A percentile compares a stretch with the other conserved stretches of the same genome.
Evolutionary conservation across 1,140 invertebrate species (phyloP).

Genomic region (Diachasmimorpha longicaudata): DNA sequence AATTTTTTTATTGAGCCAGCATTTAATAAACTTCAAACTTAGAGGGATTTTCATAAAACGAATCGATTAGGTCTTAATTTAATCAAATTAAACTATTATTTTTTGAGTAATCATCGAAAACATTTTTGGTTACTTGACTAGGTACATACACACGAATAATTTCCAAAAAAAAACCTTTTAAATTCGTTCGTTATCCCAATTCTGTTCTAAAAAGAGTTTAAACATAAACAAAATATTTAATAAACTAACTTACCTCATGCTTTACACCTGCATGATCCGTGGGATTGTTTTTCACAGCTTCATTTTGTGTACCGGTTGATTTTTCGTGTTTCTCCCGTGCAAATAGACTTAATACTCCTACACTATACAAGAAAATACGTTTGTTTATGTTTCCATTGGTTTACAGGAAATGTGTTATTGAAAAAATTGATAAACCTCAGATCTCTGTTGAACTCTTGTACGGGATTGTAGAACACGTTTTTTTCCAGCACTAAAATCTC

Average conservation of each 20-base stretch:
- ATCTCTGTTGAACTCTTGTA: slow-evolving; percentile 97
- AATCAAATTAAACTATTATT: no score
- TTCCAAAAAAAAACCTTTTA: no score
- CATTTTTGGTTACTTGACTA: no score
- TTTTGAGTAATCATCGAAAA: no score
- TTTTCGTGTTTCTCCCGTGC: slow-evolving; percentile 40
- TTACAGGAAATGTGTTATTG: slow-evolving; percentile 16
- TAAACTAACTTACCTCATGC: background rate
- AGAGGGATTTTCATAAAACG: no score
- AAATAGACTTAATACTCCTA: slow-evolving; percentile 59
- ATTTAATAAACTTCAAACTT: no score
- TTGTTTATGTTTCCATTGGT: background rate
- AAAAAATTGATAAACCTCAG: slow-evolving; percentile 71
- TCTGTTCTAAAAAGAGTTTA: no score
- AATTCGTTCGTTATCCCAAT: no score
- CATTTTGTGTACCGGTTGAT: slow-evolving; percentile 33
- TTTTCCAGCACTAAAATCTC: slow-evolving; percentile 70
- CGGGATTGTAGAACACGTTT: slow-evolving; percentile 96
- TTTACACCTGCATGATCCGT: background rate
- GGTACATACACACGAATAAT: no score
- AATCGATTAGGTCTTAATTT: no score
- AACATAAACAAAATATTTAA: background rate
- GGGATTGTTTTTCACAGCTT: background rate
- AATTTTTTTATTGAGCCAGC: no score
- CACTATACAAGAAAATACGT: slow-evolving; percentile 45